phyloP scores from a whole-genome alignment of 1,140 invertebrate genomes.

The Procambarus virginalis region DNA sequence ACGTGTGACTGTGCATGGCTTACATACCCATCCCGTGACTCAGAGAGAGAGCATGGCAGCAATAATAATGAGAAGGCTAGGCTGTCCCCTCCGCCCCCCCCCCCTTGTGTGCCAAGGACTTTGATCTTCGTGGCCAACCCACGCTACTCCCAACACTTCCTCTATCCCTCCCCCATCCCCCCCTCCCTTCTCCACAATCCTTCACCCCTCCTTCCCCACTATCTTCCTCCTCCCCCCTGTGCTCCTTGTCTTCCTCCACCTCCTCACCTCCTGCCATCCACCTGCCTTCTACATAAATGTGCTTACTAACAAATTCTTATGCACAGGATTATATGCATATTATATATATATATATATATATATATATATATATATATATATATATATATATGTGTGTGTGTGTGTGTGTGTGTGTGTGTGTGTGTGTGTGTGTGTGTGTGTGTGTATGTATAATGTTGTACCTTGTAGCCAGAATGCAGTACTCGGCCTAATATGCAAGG shows the following conservation, averaged over 20 bases:
- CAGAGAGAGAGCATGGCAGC: too few species aligned
- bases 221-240: not conserved
- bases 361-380: not conserved
- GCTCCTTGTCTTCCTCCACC: not conserved
- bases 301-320: not conserved
- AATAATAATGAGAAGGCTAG: too few species aligned
- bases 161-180: not conserved
- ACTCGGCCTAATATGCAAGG: too few species aligned
- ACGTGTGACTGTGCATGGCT: too few species aligned
- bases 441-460: too few species aligned
- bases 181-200: not conserved
- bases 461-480: too few species aligned
- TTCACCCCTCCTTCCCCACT: too few species aligned
- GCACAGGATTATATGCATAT: not conserved
- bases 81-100: too few species aligned
- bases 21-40: too few species aligned
- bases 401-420: slow-evolving; percentile 18
- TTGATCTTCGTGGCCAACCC: not conserved
- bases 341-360: not conserved
- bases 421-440: slow-evolving; percentile 4
- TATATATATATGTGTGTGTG: not conserved
- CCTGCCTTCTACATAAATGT: not conserved
- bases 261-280: not conserved
- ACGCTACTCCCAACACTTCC: not conserved
- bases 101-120: too few species aligned